phyloP scores from a whole-genome alignment of 2,888 invertebrate species.

The Cosmia pyralina region DNA sequence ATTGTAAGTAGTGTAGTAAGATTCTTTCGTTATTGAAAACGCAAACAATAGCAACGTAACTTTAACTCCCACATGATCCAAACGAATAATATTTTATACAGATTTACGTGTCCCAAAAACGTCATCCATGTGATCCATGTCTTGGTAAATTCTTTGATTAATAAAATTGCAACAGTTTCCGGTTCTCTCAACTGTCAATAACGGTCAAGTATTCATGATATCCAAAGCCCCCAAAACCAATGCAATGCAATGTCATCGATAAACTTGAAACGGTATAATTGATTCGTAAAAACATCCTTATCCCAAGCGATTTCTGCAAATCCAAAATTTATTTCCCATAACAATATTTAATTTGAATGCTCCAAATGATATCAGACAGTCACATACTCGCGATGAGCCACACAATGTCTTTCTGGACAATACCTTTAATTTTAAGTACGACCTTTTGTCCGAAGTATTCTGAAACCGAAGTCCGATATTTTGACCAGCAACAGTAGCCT shows the following conservation, averaged over 20 bases:
- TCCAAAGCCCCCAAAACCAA: neutral
- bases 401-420: constrained; percentile 49
- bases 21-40: neutral
- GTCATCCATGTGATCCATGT: no score
- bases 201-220: constrained; percentile 30
- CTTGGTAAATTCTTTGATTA: neutral
- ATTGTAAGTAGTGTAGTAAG: neutral
- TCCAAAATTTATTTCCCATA: constrained; percentile 33
- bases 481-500: constrained; percentile 59
- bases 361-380: constrained; percentile 34
- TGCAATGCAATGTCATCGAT: constrained; percentile 9
- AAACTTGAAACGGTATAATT: constrained; percentile 17
- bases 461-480: constrained; percentile 60
- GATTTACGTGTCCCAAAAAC: no score
- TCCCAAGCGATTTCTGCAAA: constrained; percentile 9
- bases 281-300: neutral
- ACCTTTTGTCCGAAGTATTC: constrained; percentile 56
- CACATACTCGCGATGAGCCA: constrained; percentile 25
- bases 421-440: constrained; percentile 64
- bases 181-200: constrained; percentile 29
- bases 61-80: no score
- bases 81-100: no score
- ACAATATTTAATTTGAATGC: constrained; percentile 27
- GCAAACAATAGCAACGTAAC: no score
- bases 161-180: constrained; percentile 4